Evolutionary conservation across 2,797 vertebrate species (phyloP).

Genomic region (Threskiornis aethiopicus): DNA sequence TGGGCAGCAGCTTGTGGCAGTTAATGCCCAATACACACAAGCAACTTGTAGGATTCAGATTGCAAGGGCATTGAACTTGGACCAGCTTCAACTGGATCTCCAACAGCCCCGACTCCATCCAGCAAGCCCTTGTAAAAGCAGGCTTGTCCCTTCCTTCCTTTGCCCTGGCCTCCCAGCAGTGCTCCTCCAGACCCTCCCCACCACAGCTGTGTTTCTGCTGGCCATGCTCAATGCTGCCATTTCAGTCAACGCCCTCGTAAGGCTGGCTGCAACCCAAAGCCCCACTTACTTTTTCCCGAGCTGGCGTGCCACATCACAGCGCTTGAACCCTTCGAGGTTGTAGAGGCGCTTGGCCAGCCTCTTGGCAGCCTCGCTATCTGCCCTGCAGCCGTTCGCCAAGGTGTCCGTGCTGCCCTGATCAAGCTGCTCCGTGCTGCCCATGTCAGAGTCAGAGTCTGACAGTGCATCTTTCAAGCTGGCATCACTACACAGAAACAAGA

Average conservation of each 20-base stretch:
- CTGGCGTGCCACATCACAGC: conserved; percentile 94
- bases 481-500: conserved; percentile 75
- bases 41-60: not conserved
- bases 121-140: not conserved
- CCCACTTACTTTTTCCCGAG: conserved; percentile 92
- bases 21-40: not conserved
- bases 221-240: not conserved
- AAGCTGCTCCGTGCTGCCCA: conserved; percentile 89
- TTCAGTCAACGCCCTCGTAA: not conserved
- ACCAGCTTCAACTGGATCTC: not conserved
- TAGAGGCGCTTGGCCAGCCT: conserved; percentile 92
- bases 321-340: conserved; percentile 94
- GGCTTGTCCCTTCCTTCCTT: not conserved
- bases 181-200: not conserved
- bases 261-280: not conserved
- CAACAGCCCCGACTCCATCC: not conserved
- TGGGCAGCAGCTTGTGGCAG: not conserved
- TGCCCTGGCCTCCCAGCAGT: not conserved
- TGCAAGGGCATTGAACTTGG: not conserved
- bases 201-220: not conserved
- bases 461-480: conserved; percentile 88
- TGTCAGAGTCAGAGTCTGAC: conserved; percentile 89
- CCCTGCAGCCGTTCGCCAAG: conserved; percentile 90
- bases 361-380: conserved; percentile 87
- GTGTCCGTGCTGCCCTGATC: conserved; percentile 85